Evolutionary conservation across 1,140 invertebrate genomes (phyloP).

Genomic region (Trichonephila clavipes): DNA sequence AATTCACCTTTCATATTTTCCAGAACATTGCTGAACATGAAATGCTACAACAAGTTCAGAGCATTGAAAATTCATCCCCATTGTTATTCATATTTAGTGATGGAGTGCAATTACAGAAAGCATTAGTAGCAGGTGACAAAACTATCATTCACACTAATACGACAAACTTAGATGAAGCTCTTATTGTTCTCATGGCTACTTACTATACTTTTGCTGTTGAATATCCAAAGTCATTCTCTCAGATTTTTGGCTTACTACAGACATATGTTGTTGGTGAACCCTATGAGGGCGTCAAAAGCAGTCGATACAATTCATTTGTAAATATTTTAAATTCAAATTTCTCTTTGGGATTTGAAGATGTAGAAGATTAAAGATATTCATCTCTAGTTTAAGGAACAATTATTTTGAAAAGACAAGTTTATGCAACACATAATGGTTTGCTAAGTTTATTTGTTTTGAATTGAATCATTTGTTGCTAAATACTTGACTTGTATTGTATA

Average conservation of each 20-base stretch:
- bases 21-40: slow-evolving; percentile 60
- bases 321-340: not conserved
- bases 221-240: slow-evolving; percentile 65
- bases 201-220: slow-evolving; percentile 67
- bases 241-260: slow-evolving; percentile 65
- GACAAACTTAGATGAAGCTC: slow-evolving; percentile 46
- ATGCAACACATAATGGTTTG: too few relatives aligned
- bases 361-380: not conserved
- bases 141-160: slow-evolving; percentile 43
- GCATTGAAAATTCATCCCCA: slow-evolving; percentile 49
- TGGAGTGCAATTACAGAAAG: slow-evolving; percentile 40
- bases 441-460: too few relatives aligned
- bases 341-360: not conserved
- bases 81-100: slow-evolving; percentile 63
- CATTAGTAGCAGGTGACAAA: slow-evolving; percentile 62
- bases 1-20: not conserved
- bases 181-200: slow-evolving; percentile 66
- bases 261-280: slow-evolving; percentile 65
- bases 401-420: too few relatives aligned
- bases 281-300: slow-evolving; percentile 53
- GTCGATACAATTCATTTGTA: slow-evolving; percentile 30
- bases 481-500: too few relatives aligned
- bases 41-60: slow-evolving; percentile 50
- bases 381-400: not conserved
- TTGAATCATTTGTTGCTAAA: too few relatives aligned